Conservation (phyloP, 1,140 invertebrate species). For the Centruroides sculpturatus region DNA sequence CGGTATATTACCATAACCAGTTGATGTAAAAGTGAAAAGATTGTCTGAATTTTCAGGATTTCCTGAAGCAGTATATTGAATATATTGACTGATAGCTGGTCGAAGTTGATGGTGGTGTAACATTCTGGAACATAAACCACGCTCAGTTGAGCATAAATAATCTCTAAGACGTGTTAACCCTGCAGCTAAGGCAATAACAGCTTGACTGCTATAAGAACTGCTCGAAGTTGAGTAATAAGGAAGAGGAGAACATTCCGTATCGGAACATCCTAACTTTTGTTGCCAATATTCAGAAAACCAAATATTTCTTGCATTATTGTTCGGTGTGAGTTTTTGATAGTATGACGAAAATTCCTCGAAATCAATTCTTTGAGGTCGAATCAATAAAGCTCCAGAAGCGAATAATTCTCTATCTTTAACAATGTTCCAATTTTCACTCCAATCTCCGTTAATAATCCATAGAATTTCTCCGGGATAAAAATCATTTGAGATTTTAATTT, state of each 20-base stretch:
- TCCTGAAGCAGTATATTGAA: conserved; percentile 22
- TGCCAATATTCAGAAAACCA: conserved; percentile 33
- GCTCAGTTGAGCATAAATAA: conserved; percentile 22
- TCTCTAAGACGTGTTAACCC: conserved; percentile 21
- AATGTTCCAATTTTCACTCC: conserved; percentile 9
- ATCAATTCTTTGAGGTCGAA: conserved; percentile 9
- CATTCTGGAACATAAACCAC: conserved; percentile 23
- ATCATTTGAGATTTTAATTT: no score
- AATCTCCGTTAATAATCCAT: conserved; percentile 13
- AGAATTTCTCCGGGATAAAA: no score
- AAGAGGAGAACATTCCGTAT: conserved; percentile 18
- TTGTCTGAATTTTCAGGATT: conserved; percentile 21
- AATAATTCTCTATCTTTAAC: conserved; percentile 8
- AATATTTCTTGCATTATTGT: conserved; percentile 28
- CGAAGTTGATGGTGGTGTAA: conserved; percentile 25
- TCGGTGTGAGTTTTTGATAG: conserved; percentile 23
- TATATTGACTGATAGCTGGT: conserved; percentile 22
- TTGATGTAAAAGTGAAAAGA: conserved; percentile 26
- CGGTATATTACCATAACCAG: conserved; percentile 30
- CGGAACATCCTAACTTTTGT: conserved; percentile 24
- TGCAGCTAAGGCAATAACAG: conserved; percentile 23
- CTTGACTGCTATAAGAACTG: conserved; percentile 30
- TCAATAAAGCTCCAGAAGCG: conserved; percentile 7
- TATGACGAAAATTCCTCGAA: conserved; percentile 20
- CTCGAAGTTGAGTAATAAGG: conserved; percentile 27